Conservation (phyloP, 2,797 vertebrate genomes). For the Poliocrania exsul region DNA sequence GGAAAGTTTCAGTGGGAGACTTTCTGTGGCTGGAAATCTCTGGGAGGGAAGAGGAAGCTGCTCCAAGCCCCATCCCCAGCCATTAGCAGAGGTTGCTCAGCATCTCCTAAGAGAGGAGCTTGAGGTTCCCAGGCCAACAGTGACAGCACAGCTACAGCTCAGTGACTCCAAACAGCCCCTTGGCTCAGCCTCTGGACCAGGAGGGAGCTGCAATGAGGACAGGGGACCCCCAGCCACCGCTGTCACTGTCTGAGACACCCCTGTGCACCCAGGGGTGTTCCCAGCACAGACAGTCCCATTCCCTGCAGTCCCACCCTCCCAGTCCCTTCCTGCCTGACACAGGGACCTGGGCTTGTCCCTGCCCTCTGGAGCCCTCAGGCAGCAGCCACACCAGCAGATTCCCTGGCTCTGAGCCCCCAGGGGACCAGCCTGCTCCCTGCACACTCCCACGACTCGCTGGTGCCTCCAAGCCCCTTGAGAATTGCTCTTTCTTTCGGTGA, state of each 20-base stretch:
- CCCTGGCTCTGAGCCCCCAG: rapidly evolving
- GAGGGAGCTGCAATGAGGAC: background rate
- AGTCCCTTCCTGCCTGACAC: background rate
- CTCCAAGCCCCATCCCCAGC: background rate
- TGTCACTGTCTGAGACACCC: rapidly evolving
- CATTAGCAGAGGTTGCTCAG: conserved; percentile 23
- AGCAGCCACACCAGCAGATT: rapidly evolving
- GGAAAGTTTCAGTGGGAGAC: rapidly evolving
- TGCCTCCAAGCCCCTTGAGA: background rate
- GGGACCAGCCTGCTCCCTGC: background rate
- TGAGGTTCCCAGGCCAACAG: background rate
- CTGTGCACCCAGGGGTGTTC: rapidly evolving
- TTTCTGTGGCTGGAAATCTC: background rate
- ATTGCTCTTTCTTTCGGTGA: background rate
- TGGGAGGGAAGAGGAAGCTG: background rate
- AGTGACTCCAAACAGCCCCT: background rate
- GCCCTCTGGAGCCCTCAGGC: rapidly evolving
- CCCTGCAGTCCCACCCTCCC: background rate
- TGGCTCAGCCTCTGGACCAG: background rate
- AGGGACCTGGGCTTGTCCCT: background rate
- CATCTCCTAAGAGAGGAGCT: background rate
- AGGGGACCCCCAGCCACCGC: rapidly evolving
- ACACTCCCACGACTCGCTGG: background rate
- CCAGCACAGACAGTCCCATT: rapidly evolving
- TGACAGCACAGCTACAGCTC: background rate